phyloP scores from a whole-genome alignment of 2,797 vertebrate species.

The Sandelia bainsii region DNA sequence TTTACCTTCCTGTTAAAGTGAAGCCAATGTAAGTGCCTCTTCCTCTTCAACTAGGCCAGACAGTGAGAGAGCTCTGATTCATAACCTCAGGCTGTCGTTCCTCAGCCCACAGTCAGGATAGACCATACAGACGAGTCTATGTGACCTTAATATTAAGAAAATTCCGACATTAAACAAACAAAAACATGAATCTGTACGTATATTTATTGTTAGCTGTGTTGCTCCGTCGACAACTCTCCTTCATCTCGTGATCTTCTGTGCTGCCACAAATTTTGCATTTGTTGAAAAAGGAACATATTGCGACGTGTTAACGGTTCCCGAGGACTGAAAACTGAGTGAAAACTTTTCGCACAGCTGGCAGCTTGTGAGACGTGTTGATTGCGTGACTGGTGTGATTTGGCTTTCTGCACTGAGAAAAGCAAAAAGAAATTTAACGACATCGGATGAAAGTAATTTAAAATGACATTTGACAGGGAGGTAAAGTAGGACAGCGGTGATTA shows the following conservation, averaged over 20 bases:
- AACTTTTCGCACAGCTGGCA: background rate
- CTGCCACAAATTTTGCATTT: background rate
- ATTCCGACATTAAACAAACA: background rate
- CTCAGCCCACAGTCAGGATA: constrained; percentile 39
- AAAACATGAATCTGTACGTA: background rate
- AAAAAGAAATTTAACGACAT: background rate
- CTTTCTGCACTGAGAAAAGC: constrained; percentile 1
- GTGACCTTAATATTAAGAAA: background rate
- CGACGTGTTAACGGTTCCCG: background rate
- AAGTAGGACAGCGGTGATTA: constrained; percentile 41
- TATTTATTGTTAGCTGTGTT: too few relatives aligned
- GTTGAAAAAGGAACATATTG: constrained; percentile 21
- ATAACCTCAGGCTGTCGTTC: constrained; percentile 38
- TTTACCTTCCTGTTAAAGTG: constrained; percentile 16
- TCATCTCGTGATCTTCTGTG: background rate
- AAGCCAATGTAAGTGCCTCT: constrained; percentile 24
- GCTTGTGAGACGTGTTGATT: constrained; percentile 15
- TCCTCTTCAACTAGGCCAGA: constrained; percentile 68
- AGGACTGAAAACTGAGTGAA: background rate
- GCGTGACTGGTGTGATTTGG: constrained; percentile 25
- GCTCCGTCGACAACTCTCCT: too few relatives aligned
- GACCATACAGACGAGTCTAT: background rate
- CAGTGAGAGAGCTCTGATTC: constrained; percentile 55
- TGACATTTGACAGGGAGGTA: background rate
- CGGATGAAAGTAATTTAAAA: background rate